Percentiles rank a stretch among this genome's conserved stretches.
phyloP scores from a whole-genome alignment of 2,888 invertebrate species.

The Caradrina clavipalpis region DNA sequence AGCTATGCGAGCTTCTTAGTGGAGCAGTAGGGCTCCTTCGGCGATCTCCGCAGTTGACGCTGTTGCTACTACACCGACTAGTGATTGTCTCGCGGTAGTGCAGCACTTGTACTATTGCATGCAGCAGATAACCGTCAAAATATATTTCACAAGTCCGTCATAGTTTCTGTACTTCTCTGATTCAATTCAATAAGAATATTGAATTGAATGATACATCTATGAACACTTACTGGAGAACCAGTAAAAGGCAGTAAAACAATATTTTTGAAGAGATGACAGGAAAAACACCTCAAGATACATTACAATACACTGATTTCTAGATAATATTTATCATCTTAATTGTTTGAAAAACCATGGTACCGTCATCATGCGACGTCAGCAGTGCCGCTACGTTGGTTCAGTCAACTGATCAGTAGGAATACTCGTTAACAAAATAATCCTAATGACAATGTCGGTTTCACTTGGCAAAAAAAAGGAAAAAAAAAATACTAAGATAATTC shows the following conservation, averaged over 20 bases:
- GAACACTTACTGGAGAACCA: too few species aligned
- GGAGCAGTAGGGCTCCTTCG: not conserved
- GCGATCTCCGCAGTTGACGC: not conserved
- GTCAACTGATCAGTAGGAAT: not conserved
- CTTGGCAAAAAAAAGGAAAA: not conserved
- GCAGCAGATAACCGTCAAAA: too few species aligned
- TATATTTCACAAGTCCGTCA: too few species aligned
- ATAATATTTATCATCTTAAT: too few species aligned
- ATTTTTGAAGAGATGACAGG: not conserved
- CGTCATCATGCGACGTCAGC: too few species aligned
- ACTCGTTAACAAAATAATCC: not conserved
- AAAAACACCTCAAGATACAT: too few species aligned
- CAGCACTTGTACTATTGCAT: conserved; percentile 11
- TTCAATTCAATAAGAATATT: not conserved
- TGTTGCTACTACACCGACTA: conserved; percentile 4
- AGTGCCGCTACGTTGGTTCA: too few species aligned
- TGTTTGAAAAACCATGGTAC: too few species aligned
- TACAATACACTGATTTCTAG: too few species aligned
- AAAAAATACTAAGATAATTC: not conserved
- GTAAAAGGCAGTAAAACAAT: not conserved
- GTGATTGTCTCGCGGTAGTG: too few species aligned
- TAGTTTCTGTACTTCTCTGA: not conserved
- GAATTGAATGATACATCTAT: too few species aligned
- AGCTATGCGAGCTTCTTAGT: not conserved
- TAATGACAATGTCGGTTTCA: conserved; percentile 2